Conservation (phyloP, 2,113 vertebrate genomes). For the Setophaga coronata region DNA sequence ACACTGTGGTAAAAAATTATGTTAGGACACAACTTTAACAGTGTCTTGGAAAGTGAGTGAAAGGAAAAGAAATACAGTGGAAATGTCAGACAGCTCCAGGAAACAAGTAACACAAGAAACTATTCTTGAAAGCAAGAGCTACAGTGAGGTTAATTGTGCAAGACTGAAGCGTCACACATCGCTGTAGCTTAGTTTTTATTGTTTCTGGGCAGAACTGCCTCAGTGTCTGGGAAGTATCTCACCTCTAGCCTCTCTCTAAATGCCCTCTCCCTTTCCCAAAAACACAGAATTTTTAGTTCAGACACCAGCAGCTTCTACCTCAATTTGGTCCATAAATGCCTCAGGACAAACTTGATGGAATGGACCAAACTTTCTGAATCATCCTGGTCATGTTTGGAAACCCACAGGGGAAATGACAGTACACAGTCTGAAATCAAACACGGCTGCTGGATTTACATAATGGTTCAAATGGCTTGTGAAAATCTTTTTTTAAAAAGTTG, state of each 20-base stretch:
- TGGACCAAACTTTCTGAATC: background rate
- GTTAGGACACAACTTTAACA: background rate
- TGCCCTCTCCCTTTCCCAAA: background rate
- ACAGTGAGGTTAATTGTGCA: background rate
- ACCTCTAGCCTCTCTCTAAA: background rate
- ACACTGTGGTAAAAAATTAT: background rate
- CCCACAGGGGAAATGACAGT: background rate
- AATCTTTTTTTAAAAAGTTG: background rate
- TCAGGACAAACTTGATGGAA: background rate
- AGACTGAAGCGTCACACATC: rapidly evolving
- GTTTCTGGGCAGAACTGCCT: background rate
- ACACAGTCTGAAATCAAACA: background rate
- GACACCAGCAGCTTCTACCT: background rate
- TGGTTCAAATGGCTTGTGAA: background rate
- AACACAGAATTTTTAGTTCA: background rate
- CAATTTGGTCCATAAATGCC: background rate
- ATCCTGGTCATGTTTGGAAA: background rate
- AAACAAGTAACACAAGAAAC: background rate
- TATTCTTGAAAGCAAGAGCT: background rate
- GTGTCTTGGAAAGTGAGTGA: background rate
- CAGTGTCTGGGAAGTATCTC: background rate
- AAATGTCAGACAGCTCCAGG: background rate
- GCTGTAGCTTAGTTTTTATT: background rate
- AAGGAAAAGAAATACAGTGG: background rate
- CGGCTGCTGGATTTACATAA: background rate